Base-by-base conservation (phyloP, 2,888 invertebrate species). In the Frankliniella intonsa region DNA sequence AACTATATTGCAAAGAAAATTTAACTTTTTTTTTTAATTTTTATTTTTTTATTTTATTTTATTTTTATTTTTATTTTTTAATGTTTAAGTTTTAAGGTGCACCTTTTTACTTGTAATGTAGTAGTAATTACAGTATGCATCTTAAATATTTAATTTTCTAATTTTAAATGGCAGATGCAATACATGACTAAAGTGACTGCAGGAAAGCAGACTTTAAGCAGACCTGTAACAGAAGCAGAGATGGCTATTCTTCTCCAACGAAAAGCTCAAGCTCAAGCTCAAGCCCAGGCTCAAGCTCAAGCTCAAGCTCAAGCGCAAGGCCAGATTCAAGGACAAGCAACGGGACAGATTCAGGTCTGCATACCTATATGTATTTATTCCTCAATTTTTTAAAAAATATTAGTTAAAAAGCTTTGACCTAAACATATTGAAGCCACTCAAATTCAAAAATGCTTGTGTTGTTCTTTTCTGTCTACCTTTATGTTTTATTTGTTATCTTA, bases 161-260 rank as follows among this genome's bases (percentile, higher is more conserved):
- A 38, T 38, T 76, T 76, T 25, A 22, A 7, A 62, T 62, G 17
- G 17, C 10, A 76, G 69, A 25, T 76, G 69, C 69, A 76, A 25
- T 76, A 76, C 12, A 25, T 76, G 25, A 76, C 69, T 10, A 76
- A 76, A 76, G 25, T 10, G 84, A 83, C 85, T 17, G 83, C 86
- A 7, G 87, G 87, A 22, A 90, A 90, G 84, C 90, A 90, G 84
- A 87, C 89, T 0, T 86, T 90, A 3, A 87, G 89, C 0, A 88
- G 90, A 0, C 88, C 90, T 51, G 88, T 91, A 27, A 89, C 90
- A 0, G 91, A 91, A 65, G 88, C 88, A 1, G 92, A 92, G 84
- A 90, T 92, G 89, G 88, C 89, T 17, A 89, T 91, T 5, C 84
- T 92, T 79, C 87, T 91, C 0, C 91, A 91, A 84, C 88, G 91